phyloP scores from a whole-genome alignment of 1,140 invertebrate species.

The Rhyacophila brunnea region DNA sequence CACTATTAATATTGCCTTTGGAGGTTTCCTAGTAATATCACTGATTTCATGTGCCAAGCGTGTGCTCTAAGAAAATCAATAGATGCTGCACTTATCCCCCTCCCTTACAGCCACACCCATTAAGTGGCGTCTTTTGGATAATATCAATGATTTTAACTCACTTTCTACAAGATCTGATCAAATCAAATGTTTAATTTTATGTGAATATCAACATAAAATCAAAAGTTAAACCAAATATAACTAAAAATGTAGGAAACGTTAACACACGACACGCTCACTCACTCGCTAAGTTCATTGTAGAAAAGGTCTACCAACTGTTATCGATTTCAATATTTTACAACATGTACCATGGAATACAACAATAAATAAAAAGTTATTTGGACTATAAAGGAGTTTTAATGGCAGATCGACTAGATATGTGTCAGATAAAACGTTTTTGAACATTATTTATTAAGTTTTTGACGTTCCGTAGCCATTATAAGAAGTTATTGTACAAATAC shows the following conservation, averaged over 20 bases:
- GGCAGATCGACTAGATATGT: too few species aligned
- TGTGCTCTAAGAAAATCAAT: constrained; percentile 32
- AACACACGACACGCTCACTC: constrained; percentile 28
- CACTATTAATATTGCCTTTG: constrained; percentile 29
- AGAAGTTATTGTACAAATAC: too few species aligned
- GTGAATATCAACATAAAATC: constrained; percentile 27
- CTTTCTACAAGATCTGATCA: constrained; percentile 16
- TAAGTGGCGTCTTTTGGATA: constrained; percentile 25
- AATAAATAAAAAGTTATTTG: constrained; percentile 3
- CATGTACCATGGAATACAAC: constrained; percentile 7
- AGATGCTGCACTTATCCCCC: constrained; percentile 31
- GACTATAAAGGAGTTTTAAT: too few species aligned
- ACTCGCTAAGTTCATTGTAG: constrained; percentile 30
- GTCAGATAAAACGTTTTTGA: too few species aligned
- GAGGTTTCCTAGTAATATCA: constrained; percentile 29
- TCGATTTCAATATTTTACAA: constrained; percentile 18
- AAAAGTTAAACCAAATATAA: constrained; percentile 32
- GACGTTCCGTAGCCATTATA: too few species aligned
- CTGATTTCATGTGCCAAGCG: constrained; percentile 30
- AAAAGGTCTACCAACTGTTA: constrained; percentile 28
- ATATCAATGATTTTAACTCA: constrained; percentile 20
- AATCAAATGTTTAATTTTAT: constrained; percentile 26
- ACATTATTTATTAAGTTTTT: too few species aligned
- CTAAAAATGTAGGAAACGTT: constrained; percentile 31
- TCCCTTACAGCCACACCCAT: constrained; percentile 30